A percentile compares a stretch with the other conserved stretches of the same genome.
These are phyloP conservation scores for Rattus norvegicus DNA, from an alignment of 2,113 vertebrate species.

Conservation along the genomic window DNA sequence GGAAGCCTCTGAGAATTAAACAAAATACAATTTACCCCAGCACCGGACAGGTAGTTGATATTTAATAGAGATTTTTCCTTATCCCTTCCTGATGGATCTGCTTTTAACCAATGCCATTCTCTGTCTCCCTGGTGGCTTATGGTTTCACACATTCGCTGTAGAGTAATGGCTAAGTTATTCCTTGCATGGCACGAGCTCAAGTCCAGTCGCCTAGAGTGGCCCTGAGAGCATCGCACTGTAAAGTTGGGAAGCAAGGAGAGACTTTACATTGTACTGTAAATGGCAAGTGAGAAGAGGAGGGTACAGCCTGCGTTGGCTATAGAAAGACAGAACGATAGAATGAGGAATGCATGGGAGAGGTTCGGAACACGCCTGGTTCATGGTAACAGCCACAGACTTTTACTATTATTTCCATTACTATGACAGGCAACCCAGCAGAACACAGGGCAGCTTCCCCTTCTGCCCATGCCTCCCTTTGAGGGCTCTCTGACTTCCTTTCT, in stretches of 20 bases:
- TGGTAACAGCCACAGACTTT: background rate
- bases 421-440: background rate
- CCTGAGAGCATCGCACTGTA: background rate
- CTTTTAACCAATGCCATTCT: background rate
- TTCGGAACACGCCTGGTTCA: background rate
- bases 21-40: background rate
- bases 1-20: background rate
- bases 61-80: background rate
- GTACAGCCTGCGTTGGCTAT: background rate
- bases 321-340: background rate
- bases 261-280: background rate
- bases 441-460: constrained; percentile 18
- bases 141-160: constrained; percentile 29
- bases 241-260: background rate
- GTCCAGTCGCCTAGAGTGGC: background rate
- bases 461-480: constrained; percentile 18
- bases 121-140: background rate
- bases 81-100: background rate
- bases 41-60: background rate
- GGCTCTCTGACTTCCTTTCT: constrained; percentile 53
- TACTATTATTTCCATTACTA: background rate
- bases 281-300: background rate
- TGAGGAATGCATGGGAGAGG: background rate
- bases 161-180: background rate
- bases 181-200: background rate